Conservation (phyloP, 2,113 vertebrate species). For the Xiphophorus hellerii region DNA sequence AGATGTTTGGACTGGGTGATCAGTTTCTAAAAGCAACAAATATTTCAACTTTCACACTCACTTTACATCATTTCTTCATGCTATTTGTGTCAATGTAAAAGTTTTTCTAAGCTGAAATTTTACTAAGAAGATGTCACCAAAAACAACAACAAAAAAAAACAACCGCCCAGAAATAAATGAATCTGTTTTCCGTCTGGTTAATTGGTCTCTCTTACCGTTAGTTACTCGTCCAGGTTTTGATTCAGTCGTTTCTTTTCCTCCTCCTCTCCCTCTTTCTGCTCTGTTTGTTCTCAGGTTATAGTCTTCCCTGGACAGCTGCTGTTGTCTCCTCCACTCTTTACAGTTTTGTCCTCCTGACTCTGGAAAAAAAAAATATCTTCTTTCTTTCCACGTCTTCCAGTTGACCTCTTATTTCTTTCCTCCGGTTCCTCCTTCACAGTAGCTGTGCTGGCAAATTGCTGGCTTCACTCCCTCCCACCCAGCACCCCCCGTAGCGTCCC, state of each 20-base stretch:
- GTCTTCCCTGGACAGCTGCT: too few species aligned
- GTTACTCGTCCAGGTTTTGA: background rate
- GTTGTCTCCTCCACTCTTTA: too few species aligned
- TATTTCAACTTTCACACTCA: too few species aligned
- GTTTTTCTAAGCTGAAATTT: background rate
- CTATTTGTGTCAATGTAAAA: background rate
- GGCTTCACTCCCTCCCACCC: background rate
- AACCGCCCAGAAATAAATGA: too few species aligned
- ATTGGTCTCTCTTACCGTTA: conserved; percentile 4
- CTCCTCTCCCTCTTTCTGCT: background rate
- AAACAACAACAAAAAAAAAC: too few species aligned
- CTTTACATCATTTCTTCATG: background rate
- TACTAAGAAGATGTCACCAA: too few species aligned
- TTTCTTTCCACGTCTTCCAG: background rate
- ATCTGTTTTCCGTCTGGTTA: background rate
- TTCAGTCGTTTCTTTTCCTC: background rate
- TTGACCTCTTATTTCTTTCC: background rate
- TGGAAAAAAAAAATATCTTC: background rate
- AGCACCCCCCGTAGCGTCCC: background rate
- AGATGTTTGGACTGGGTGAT: too few species aligned
- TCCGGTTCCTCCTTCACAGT: conserved; percentile 14
- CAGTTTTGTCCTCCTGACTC: background rate
- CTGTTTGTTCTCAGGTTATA: too few species aligned
- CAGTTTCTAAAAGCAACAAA: too few species aligned
- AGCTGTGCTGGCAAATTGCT: conserved; percentile 10